These are phyloP conservation scores for Schizotus pectinicornis DNA, from an alignment of 2,888 invertebrate species.

Conservation along the genomic window DNA sequence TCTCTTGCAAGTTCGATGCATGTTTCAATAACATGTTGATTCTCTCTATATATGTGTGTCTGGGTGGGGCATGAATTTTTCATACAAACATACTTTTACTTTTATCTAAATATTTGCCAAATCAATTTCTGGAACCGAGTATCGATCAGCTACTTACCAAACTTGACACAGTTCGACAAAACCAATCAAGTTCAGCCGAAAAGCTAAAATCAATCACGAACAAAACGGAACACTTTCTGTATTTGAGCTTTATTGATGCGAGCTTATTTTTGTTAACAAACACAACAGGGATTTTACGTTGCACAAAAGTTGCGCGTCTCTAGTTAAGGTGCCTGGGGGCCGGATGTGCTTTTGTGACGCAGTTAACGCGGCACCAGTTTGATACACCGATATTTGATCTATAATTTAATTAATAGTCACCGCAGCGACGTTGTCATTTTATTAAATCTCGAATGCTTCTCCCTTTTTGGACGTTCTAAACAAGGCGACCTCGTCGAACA, in stretches of 20 bases:
- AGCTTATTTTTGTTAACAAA: no score
- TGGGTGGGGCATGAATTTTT: not conserved
- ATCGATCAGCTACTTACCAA: not conserved
- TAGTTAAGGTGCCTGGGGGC: no score
- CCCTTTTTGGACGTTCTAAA: constrained; percentile 17
- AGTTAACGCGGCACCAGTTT: no score
- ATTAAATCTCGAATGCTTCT: constrained; percentile 11
- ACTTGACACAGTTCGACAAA: not conserved
- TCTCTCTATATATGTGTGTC: not conserved
- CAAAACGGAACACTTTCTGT: no score
- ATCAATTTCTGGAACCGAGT: constrained; percentile 1
- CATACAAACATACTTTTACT: not conserved
- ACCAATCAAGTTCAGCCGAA: constrained; percentile 1
- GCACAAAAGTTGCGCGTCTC: no score
- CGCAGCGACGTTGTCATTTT: constrained; percentile 7
- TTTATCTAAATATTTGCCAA: constrained; percentile 3
- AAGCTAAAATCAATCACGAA: no score
- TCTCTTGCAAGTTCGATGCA: not conserved
- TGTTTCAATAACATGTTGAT: constrained; percentile 1
- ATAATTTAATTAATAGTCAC: no score
- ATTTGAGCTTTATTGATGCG: no score
- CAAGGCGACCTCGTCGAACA: constrained; percentile 11
- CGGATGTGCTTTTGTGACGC: no score
- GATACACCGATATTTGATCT: no score
- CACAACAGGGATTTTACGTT: no score